Conservation (phyloP, 2,113 vertebrate genomes). For the Malaclemys terrapin region DNA sequence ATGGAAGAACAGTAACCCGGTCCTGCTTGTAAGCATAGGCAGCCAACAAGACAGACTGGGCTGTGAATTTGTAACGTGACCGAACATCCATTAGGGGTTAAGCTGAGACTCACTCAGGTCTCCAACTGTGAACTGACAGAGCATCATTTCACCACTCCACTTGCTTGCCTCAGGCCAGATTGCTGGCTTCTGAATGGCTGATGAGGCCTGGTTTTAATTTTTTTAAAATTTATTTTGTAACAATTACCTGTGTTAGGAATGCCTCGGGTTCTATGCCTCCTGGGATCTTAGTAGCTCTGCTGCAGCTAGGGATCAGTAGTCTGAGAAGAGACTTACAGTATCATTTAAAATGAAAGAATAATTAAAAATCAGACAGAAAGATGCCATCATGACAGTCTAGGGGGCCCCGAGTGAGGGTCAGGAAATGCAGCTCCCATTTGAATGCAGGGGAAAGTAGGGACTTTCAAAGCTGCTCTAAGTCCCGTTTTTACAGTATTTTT, state of each 20-base stretch:
- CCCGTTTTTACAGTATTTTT: not conserved
- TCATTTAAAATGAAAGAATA: not conserved
- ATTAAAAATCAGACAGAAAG: not conserved
- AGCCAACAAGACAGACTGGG: not conserved
- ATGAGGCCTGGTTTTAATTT: not conserved
- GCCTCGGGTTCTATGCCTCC: not conserved
- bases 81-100: not conserved
- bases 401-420: not conserved
- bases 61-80: not conserved
- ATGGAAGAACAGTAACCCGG: not conserved
- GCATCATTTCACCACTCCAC: not conserved
- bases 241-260: not conserved
- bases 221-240: not conserved
- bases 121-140: not conserved
- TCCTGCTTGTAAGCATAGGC: not conserved
- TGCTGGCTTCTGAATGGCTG: not conserved
- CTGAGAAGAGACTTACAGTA: not conserved
- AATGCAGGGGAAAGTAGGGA: not conserved
- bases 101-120: not conserved
- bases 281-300: not conserved
- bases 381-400: not conserved
- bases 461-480: not conserved
- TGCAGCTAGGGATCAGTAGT: not conserved
- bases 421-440: too few species aligned
- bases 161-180: not conserved